Percentiles rank a stretch among this genome's conserved stretches.
These are phyloP conservation scores for Leptogaster cylindrica DNA, from an alignment of 2,888 invertebrate species.

Conservation along the genomic window DNA sequence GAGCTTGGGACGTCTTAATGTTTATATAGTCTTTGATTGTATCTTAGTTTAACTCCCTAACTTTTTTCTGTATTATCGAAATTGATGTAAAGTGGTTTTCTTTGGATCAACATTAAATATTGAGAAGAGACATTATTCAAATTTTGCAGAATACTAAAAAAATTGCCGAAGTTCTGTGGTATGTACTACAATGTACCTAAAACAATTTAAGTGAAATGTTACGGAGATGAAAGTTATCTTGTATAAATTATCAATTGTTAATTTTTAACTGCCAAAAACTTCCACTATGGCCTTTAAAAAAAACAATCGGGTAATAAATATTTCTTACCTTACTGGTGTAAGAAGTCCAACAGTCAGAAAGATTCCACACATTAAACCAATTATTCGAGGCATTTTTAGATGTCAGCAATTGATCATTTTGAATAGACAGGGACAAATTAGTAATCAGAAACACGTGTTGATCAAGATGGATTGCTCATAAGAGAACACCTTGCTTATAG, in stretches of 20 bases:
- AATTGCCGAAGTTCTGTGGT: too few relatives aligned
- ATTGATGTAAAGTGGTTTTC: too few relatives aligned
- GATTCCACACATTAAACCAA: conserved; percentile 34
- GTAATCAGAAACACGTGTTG: background rate
- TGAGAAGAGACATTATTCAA: too few relatives aligned
- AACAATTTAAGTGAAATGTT: too few relatives aligned
- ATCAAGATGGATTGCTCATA: background rate
- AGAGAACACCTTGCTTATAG: background rate
- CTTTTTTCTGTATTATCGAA: too few relatives aligned
- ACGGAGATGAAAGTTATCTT: background rate
- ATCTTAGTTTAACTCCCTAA: too few relatives aligned
- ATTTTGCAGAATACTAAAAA: too few relatives aligned
- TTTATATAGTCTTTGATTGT: too few relatives aligned
- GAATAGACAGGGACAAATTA: conserved; percentile 21
- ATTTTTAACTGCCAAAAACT: background rate
- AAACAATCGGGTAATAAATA: too few relatives aligned
- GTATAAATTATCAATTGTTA: background rate
- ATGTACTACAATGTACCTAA: too few relatives aligned
- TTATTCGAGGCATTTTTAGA: conserved; percentile 42
- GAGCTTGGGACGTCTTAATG: too few relatives aligned
- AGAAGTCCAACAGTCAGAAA: conserved; percentile 40
- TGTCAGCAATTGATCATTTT: conserved; percentile 2
- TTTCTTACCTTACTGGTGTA: conserved; percentile 42
- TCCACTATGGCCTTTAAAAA: background rate
- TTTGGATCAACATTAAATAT: too few relatives aligned